phyloP scores from a whole-genome alignment of 2,888 invertebrate species.

The Ormyrus rosae region DNA sequence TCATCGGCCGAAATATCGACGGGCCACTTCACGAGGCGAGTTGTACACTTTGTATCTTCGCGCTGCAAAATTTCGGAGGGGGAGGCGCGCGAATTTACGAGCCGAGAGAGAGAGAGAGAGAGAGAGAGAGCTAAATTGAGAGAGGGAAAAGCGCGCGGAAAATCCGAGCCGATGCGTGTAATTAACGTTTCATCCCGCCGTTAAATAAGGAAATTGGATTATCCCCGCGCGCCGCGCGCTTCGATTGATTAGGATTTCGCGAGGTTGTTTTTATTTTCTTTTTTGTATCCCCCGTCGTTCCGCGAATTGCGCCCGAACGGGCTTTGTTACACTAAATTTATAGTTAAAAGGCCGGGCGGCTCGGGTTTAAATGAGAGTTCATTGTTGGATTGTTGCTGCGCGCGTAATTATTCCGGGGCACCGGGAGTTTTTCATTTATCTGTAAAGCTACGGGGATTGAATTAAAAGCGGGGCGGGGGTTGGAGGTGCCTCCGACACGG shows the following conservation, averaged over 20 bases:
- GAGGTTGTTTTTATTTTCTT: neutral
- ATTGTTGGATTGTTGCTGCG: neutral
- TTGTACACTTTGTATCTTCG: constrained; percentile 30
- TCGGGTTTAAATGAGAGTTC: too few species aligned
- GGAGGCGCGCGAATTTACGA: constrained; percentile 38
- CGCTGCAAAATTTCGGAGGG: constrained; percentile 41
- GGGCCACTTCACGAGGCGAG: constrained; percentile 22
- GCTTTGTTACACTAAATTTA: constrained; percentile 3
- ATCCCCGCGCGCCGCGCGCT: constrained; percentile 1
- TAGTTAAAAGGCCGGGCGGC: neutral
- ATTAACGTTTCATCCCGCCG: constrained; percentile 52
- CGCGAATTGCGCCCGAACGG: neutral
- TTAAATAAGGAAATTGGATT: constrained; percentile 54
- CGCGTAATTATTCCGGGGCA: too few species aligned
- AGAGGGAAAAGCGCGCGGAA: constrained; percentile 47
- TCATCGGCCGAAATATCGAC: constrained; percentile 45
- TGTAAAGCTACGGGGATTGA: too few species aligned
- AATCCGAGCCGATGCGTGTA: constrained; percentile 47
- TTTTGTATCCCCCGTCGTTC: neutral
- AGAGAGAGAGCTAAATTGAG: constrained; percentile 45
- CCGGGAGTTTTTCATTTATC: too few species aligned
- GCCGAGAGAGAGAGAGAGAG: neutral
- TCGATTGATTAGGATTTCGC: constrained; percentile 42
- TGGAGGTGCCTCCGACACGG: too few species aligned
- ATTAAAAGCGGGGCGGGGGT: too few species aligned